These are phyloP conservation scores for Isaurus tuberculatus DNA, from an alignment of 92 coral and sea anemone genomes.

Conservation along the genomic window DNA sequence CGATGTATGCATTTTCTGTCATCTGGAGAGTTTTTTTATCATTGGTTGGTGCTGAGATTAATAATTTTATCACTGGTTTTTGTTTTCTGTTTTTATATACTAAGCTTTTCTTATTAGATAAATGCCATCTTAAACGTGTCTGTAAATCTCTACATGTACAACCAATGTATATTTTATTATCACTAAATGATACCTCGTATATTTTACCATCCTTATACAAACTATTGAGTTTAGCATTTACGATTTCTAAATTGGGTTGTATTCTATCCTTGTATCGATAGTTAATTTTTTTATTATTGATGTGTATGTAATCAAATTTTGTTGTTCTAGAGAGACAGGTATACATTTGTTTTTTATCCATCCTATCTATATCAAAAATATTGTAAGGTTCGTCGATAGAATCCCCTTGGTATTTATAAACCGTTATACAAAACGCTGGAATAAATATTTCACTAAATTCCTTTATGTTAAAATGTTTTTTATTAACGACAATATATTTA, in stretches of 20 bases:
- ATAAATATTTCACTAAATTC: too few species aligned
- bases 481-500: too few species aligned
- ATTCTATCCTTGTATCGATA: conserved; percentile 15
- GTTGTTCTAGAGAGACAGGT: conserved; percentile 50
- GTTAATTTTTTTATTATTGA: conserved; percentile 22
- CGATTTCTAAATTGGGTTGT: conserved; percentile 15
- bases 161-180: conserved; percentile 16
- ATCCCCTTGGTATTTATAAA: conserved; percentile 50
- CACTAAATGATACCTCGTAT: conserved; percentile 39
- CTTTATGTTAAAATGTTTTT: too few species aligned
- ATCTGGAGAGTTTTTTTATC: conserved; percentile 34
- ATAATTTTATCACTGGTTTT: conserved; percentile 1
- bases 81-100: not conserved
- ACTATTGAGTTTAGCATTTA: conserved; percentile 42
- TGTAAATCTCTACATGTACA: conserved; percentile 32
- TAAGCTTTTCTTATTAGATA: not conserved
- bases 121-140: conserved; percentile 27
- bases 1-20: conserved; percentile 47
- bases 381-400: conserved; percentile 52
- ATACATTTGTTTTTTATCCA: conserved; percentile 61
- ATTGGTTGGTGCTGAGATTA: not conserved
- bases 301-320: conserved; percentile 33
- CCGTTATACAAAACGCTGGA: conserved; percentile 53
- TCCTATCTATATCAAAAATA: conserved; percentile 36
- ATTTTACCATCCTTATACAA: conserved; percentile 49